phyloP scores from a whole-genome alignment of 2,113 vertebrate species.

The Archilochus colubris region DNA sequence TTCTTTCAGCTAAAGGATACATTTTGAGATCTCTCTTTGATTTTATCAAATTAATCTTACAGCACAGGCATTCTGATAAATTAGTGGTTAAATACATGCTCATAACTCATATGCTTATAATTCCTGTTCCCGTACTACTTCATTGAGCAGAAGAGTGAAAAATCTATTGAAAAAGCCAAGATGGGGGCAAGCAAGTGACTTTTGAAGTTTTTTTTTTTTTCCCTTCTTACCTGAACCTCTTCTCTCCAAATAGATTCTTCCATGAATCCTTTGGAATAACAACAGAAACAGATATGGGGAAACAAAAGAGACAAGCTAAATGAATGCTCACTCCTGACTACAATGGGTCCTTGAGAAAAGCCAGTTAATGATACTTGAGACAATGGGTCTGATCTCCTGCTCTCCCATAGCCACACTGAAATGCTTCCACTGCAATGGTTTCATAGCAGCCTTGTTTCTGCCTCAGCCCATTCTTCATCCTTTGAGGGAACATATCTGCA shows the following conservation, averaged over 20 bases:
- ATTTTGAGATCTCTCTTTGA: constrained; percentile 9
- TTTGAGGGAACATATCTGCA: not conserved
- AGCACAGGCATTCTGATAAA: not conserved
- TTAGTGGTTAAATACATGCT: not conserved
- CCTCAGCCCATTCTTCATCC: not conserved
- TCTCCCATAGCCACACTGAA: not conserved
- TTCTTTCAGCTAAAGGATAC: not conserved
- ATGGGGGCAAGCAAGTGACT: constrained; percentile 8
- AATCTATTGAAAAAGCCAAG: not conserved
- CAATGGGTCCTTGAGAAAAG: constrained; percentile 40
- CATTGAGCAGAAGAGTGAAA: not conserved
- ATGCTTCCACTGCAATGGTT: not conserved
- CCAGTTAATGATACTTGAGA: constrained; percentile 53
- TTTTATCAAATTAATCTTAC: constrained; percentile 27
- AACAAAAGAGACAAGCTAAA: constrained; percentile 47
- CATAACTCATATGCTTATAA: not conserved
- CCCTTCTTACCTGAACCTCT: not conserved
- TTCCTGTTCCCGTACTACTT: not conserved
- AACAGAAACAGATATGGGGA: constrained; percentile 22
- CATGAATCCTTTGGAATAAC: constrained; percentile 23
- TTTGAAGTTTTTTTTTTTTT: constrained; percentile 1
- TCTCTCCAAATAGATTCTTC: constrained; percentile 35
- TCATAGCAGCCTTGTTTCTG: not conserved
- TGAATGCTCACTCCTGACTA: constrained; percentile 37
- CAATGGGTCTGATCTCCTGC: constrained; percentile 19